Evolutionary conservation across 2,797 vertebrate genomes (phyloP), one percentile per base, ranked within the genome.

Genomic region (Epinephelus awoara): DNA sequence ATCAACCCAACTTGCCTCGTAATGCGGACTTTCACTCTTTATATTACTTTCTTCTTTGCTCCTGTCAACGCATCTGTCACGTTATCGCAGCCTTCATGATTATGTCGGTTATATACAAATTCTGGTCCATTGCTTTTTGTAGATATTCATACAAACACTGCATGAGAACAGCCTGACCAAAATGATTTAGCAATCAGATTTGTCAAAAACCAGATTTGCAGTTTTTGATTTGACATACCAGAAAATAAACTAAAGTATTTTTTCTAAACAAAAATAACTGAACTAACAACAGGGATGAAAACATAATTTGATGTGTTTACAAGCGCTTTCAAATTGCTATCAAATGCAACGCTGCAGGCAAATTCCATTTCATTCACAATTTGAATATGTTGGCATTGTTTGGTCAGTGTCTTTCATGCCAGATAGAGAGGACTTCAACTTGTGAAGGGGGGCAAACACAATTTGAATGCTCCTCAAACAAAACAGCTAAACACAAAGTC

Each of bases 321-420:
- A 29, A 34, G 46, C 44, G 27, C 55, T 29, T 54, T 50, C 72
- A 51, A 17, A n/a, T 54, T 23, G 40, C 59, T 64, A 58, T 70
- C 58, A 61, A 42, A 46, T 14, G 6, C 38, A 46, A 18, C 3
- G 0, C 6, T 50, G 44, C 52, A 19, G 0, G 4, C 63, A n/a
- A 74, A 50, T 50, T 42, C 63, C 17, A 47, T 15, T 34, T 25
- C 11, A 38, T 1, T 2, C 29, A 52, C 57, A 44, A 13, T 21
- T 44, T 51, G 23, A 46, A 34, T 18, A 27, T 46, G 3, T 15
- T 51, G 19, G 21, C 52, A 11, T 14, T 52, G 52, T 57, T 27
- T 61, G 21, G 25, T 72, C 47, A 18, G 1, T 25, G 38, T 19
- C 11, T 34, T 55, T 4, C 40, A 55, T 54, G 57, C 15, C 34